Evolutionary conservation across 1,140 invertebrate species (phyloP), one percentile per base, ranked within the genome.

Genomic region (Aethina tumida): DNA sequence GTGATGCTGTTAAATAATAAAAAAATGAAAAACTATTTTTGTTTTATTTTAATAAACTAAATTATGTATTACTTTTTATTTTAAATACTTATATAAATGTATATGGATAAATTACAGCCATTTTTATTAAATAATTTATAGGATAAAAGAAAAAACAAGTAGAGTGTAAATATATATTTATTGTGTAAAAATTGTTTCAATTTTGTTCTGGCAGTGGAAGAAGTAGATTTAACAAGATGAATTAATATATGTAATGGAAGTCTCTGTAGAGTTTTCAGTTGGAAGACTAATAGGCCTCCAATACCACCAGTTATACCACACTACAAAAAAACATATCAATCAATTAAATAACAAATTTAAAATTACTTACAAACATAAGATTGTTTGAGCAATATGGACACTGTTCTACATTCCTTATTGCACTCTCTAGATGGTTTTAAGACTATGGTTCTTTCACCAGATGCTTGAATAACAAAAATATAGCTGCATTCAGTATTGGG

Each of bases 291-390:
- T 52, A 30, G 80, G 79, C 55, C 77, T 67, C 79, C 81, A 87
- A 51, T 83, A 85, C 75, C 82, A 83, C 81, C 82, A 85, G 57
- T 84, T 85, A 52, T 84, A 85, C 73, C 77, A 83, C 47, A 85
- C 81, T 84, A 62, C 46, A 76, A 53, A 57, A 58, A 64, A 50
- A 55, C 2, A 35, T 12, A 16, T n/a, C n/a, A n/a, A n/a, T n/a
- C n/a, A n/a, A n/a, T n/a, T n/a, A n/a, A n/a, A 4, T 15, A 35
- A 19, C 15, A 35, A 35, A n/a, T 17, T 22, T 18, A 31, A 37
- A 16, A 44, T 27, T 54, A 73, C 79, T 74, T 71, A 84, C 81
- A 69, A 53, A 80, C 70, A 65, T 81, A 72, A 43, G 70, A 67
- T 46, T 73, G 65, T 34, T 71, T 68, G 44, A 87, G 59, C 50